Percentiles rank a stretch among this genome's conserved stretches.
Conservation (phyloP, 1,140 invertebrate genomes). For the Pseudomyrmex gracilis region DNA sequence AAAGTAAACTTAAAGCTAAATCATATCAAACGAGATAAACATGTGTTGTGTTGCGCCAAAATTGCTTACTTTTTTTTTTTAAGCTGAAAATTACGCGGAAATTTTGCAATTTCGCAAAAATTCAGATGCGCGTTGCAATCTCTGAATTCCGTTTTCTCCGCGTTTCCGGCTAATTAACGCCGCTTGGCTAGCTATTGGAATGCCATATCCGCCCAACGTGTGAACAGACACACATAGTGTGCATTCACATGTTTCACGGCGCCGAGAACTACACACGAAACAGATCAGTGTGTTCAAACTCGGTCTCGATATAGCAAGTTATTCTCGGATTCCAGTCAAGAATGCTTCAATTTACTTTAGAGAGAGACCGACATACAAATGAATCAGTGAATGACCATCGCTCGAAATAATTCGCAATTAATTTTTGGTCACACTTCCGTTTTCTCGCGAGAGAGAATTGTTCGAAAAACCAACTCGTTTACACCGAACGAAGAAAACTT, state of each 20-base stretch:
- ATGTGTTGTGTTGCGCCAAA: too few species aligned
- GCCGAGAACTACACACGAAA: constrained; percentile 34
- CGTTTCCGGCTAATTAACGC: constrained; percentile 70
- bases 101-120: constrained; percentile 38
- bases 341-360: constrained; percentile 28
- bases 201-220: constrained; percentile 65
- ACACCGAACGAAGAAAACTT: too few species aligned
- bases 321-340: constrained; percentile 34
- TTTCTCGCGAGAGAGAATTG: too few species aligned
- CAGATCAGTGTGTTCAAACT: constrained; percentile 39
- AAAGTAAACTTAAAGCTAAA: too few species aligned
- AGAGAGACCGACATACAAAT: background rate
- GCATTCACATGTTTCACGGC: constrained; percentile 48
- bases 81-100: background rate
- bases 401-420: too few species aligned
- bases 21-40: too few species aligned
- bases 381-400: background rate
- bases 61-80: background rate
- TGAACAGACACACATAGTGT: constrained; percentile 59
- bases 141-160: constrained; percentile 62
- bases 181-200: constrained; percentile 65
- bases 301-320: constrained; percentile 42
- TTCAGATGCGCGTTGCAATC: constrained; percentile 39
- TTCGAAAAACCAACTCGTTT: too few species aligned
- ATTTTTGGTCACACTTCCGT: too few species aligned